phyloP scores from a whole-genome alignment of 1,140 invertebrate genomes.

The Meloidogyne exigua region DNA sequence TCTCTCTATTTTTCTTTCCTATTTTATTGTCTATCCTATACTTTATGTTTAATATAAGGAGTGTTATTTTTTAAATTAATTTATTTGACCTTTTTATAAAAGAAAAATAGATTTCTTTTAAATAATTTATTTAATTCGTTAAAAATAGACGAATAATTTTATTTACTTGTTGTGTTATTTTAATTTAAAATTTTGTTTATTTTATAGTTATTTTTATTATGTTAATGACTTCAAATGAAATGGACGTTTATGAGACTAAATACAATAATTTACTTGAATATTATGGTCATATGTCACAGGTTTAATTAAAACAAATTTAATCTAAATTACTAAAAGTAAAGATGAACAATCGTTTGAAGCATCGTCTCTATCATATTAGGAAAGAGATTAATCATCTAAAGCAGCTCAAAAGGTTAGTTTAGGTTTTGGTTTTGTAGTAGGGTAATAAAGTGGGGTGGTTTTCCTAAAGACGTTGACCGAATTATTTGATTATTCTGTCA shows the following conservation, averaged over 20 bases:
- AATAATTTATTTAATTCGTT: too few species aligned
- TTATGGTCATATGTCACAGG: slow-evolving; percentile 24
- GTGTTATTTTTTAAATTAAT: too few species aligned
- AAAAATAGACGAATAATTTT: background rate
- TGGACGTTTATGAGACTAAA: background rate
- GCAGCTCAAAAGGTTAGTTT: slow-evolving; percentile 28
- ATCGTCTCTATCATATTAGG: slow-evolving; percentile 31
- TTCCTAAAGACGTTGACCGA: too few species aligned
- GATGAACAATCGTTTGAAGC: slow-evolving; percentile 25
- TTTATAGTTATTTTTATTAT: background rate
- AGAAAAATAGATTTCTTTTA: too few species aligned
- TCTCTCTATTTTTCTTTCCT: too few species aligned
- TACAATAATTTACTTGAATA: slow-evolving; percentile 18
- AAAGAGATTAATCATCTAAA: slow-evolving; percentile 39
- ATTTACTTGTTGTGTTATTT: background rate
- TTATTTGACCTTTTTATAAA: too few species aligned
- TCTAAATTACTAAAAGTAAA: background rate
- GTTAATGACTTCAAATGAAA: slow-evolving; percentile 2
- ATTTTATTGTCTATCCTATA: too few species aligned
- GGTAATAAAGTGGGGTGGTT: too few species aligned
- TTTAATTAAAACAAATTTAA: background rate
- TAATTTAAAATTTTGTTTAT: background rate
- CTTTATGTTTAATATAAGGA: too few species aligned
- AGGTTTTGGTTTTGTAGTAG: too few species aligned
- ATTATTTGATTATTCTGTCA: too few species aligned